Evolutionary conservation across 2,113 vertebrate genomes (phyloP).

Genomic region (Melanotaenia duboulayi): DNA sequence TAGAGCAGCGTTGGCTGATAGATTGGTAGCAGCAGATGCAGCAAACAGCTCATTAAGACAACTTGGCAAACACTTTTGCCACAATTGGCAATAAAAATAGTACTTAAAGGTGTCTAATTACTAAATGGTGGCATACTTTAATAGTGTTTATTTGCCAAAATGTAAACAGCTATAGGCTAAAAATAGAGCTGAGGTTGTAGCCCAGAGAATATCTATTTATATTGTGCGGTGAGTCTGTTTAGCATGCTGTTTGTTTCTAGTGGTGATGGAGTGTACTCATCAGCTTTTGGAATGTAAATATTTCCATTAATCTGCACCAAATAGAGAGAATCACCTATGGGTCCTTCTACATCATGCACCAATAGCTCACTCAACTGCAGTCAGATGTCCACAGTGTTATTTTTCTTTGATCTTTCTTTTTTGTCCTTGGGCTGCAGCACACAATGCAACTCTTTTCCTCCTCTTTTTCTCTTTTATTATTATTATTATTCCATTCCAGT

Average conservation of each 20-base stretch:
- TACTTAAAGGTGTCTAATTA: not conserved
- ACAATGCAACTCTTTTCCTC: slow-evolving; percentile 9
- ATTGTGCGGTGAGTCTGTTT: not conserved
- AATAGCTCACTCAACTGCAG: not conserved
- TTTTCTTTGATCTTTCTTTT: slow-evolving; percentile 45
- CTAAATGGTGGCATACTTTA: not conserved
- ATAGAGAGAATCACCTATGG: not conserved
- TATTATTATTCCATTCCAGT: slow-evolving; percentile 8
- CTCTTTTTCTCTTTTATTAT: slow-evolving; percentile 7
- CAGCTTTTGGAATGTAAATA: not conserved
- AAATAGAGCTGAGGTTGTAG: no score
- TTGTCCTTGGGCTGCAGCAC: slow-evolving; percentile 20
- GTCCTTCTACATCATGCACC: not conserved
- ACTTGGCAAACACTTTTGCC: not conserved
- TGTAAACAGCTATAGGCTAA: not conserved
- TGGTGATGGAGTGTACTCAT: not conserved
- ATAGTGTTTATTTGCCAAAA: not conserved
- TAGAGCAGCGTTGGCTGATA: slow-evolving; percentile 1
- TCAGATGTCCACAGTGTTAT: slow-evolving; percentile 10
- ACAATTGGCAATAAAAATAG: not conserved
- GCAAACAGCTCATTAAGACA: not conserved
- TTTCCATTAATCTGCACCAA: slow-evolving; percentile 16
- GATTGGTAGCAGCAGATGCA: not conserved
- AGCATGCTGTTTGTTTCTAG: not conserved
- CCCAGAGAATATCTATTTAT: not conserved